phyloP scores from a whole-genome alignment of 64 coral and sea anemone genomes.

The Hydrozoanthus tunicans region DNA sequence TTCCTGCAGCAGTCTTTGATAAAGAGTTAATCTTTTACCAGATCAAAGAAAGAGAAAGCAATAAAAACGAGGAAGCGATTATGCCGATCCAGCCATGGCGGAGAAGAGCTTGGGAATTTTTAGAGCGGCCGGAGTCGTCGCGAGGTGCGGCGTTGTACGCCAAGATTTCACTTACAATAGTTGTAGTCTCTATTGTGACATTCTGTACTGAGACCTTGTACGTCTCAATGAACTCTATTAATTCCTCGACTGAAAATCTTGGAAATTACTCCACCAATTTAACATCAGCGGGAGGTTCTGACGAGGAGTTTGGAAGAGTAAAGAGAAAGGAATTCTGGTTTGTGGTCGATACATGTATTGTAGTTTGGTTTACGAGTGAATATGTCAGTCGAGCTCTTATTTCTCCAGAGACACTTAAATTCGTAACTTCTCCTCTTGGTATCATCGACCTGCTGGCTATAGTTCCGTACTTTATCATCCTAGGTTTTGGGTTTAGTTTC shows the following conservation, averaged over 20 bases:
- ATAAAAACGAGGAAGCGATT: background rate
- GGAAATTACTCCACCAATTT: constrained; percentile 1
- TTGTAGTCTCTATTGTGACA: constrained; percentile 60
- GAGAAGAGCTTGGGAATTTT: constrained; percentile 61
- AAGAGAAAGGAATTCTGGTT: constrained; percentile 74
- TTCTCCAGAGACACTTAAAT: constrained; percentile 49
- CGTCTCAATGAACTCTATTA: constrained; percentile 1
- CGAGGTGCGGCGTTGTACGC: constrained; percentile 46
- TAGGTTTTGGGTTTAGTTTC: background rate
- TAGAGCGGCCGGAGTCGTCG: constrained; percentile 77
- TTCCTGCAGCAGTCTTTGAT: constrained; percentile 58
- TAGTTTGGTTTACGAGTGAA: constrained; percentile 76
- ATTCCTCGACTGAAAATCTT: background rate
- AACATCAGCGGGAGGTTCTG: background rate
- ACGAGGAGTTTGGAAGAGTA: constrained; percentile 17
- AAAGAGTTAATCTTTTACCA: constrained; percentile 77
- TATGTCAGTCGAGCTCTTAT: constrained; percentile 53
- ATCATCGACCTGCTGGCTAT: constrained; percentile 76
- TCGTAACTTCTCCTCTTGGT: constrained; percentile 64
- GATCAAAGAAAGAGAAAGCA: constrained; percentile 42
- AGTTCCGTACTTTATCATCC: constrained; percentile 74
- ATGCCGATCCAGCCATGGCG: constrained; percentile 54
- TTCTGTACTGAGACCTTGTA: constrained; percentile 80
- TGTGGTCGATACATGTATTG: constrained; percentile 72
- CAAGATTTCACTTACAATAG: constrained; percentile 61